Percentiles rank a stretch among this genome's conserved stretches.
Evolutionary conservation across 2,888 invertebrate genomes (phyloP).

Genomic region (Marronus borbonicus): DNA sequence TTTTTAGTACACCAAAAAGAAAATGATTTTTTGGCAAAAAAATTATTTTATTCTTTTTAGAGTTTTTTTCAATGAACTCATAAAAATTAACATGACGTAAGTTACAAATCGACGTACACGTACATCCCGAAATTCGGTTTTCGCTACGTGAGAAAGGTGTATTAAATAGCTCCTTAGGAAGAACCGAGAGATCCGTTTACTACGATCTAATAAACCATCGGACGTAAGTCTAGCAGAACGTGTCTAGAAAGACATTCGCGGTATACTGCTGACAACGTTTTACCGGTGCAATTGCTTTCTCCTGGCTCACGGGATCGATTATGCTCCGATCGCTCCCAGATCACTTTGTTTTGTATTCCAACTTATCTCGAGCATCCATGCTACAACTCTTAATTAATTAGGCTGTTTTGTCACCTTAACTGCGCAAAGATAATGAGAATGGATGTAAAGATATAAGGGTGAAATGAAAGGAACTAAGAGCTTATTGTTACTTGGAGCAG

Average conservation of each 20-base stretch:
- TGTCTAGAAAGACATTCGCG: background rate
- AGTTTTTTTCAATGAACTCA: too few relatives aligned
- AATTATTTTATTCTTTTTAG: too few relatives aligned
- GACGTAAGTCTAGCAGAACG: background rate
- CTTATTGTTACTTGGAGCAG: too few relatives aligned
- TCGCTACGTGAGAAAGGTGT: background rate
- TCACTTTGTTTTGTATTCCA: conserved; percentile 13
- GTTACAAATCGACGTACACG: too few relatives aligned
- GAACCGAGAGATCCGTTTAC: background rate
- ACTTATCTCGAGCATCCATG: conserved; percentile 8
- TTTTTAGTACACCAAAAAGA: too few relatives aligned
- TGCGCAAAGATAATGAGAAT: background rate
- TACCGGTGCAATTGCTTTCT: background rate
- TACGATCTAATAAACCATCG: background rate
- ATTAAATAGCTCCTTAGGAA: background rate
- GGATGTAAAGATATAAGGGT: too few relatives aligned
- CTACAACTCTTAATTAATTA: conserved; percentile 23
- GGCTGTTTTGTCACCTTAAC: background rate
- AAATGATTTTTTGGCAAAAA: too few relatives aligned
- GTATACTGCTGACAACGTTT: background rate
- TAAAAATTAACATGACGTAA: too few relatives aligned
- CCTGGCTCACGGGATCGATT: background rate
- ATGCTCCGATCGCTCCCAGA: background rate
- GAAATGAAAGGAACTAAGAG: too few relatives aligned
- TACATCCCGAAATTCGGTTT: too few relatives aligned